These are phyloP conservation scores for Dryas iulia DNA, from an alignment of 1,140 invertebrate species.

Conservation along the genomic window DNA sequence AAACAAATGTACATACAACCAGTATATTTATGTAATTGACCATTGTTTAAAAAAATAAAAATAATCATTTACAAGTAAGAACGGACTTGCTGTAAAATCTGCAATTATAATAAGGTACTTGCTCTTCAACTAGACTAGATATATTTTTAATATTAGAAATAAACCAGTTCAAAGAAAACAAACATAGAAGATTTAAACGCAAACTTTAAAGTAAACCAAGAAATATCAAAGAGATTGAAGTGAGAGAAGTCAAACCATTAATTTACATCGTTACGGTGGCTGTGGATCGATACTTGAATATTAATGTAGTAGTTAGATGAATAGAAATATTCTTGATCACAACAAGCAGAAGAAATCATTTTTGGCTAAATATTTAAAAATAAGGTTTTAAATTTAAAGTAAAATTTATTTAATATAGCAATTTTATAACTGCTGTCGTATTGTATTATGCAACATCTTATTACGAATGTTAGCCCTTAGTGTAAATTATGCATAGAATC, in stretches of 20 bases:
- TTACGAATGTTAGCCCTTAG: not conserved
- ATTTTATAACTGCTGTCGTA: not conserved
- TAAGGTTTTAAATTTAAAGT: too few relatives aligned
- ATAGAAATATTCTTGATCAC: not conserved
- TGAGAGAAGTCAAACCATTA: not conserved
- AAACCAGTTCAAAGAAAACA: not conserved
- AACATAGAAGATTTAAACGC: not conserved
- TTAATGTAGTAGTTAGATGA: not conserved
- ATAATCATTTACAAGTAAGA: too few relatives aligned
- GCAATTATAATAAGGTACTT: not conserved
- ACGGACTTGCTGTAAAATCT: not conserved
- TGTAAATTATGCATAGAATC: conserved; percentile 17
- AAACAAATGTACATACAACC: too few relatives aligned
- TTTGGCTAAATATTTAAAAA: too few relatives aligned
- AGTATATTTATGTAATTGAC: too few relatives aligned
- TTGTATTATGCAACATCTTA: not conserved
- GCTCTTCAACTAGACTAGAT: not conserved
- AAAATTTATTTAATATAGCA: not conserved
- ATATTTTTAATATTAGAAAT: not conserved
- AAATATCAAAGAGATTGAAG: not conserved
- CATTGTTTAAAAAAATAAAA: too few relatives aligned
- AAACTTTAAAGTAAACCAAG: not conserved
- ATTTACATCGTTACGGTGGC: not conserved
- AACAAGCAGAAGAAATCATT: not conserved
- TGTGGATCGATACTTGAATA: not conserved